Conservation (phyloP, 2,113 vertebrate genomes). For the Albula goreensis region DNA sequence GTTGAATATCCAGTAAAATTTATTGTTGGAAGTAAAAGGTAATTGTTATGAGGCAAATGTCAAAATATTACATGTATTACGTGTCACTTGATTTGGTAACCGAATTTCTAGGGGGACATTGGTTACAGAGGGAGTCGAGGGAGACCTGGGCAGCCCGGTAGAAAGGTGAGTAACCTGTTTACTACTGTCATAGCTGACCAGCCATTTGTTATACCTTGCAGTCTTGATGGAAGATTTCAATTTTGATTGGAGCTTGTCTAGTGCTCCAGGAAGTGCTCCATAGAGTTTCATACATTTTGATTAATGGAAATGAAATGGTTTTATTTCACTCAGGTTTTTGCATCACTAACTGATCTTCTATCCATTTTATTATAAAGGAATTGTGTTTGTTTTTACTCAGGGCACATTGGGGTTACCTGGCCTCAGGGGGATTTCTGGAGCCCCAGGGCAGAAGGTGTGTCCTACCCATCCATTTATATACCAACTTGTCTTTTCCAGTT, state of each 20-base stretch:
- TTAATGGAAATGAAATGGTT: background rate
- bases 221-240: too few relatives aligned
- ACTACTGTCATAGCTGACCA: background rate
- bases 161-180: conserved; percentile 49
- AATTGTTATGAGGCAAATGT: background rate
- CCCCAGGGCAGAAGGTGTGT: conserved; percentile 59
- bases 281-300: too few relatives aligned
- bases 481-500: background rate
- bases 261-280: too few relatives aligned
- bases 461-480: background rate
- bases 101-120: conserved; percentile 56
- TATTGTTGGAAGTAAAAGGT: background rate
- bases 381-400: conserved; percentile 40
- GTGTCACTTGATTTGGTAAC: background rate
- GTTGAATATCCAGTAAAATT: background rate
- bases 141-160: conserved; percentile 52
- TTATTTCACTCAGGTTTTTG: background rate
- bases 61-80: background rate
- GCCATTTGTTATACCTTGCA: too few relatives aligned
- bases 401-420: conserved; percentile 59
- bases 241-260: too few relatives aligned
- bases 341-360: background rate
- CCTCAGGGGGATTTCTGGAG: conserved; percentile 54
- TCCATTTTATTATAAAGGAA: background rate
- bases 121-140: conserved; percentile 62